A percentile compares a stretch with the other conserved stretches of the same genome.
Conservation (phyloP, 2,888 invertebrate genomes). For the Chromoteleia sp. region DNA sequence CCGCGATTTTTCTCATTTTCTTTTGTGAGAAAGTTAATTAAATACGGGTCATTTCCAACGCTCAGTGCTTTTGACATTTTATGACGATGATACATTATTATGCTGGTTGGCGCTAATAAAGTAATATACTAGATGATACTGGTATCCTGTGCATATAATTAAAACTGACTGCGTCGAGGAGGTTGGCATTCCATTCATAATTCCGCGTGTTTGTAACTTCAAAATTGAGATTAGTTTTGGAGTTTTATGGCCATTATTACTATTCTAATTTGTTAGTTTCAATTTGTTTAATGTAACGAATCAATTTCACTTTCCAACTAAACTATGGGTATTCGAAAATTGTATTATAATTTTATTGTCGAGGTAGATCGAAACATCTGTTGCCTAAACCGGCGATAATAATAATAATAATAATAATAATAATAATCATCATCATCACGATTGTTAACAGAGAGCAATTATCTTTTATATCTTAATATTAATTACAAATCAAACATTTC, state of each 20-base stretch:
- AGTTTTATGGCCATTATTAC: background rate
- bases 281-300: background rate
- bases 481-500: no score
- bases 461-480: no score
- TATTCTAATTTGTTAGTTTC: background rate
- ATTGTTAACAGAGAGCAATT: no score
- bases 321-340: no score
- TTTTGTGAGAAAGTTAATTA: slow-evolving; percentile 66
- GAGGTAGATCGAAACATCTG: no score
- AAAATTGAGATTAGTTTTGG: background rate
- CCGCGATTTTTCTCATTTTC: slow-evolving; percentile 57
- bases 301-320: no score
- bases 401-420: no score
- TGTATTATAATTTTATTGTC: no score
- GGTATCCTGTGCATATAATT: slow-evolving; percentile 41
- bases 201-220: background rate
- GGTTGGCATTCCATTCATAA: slow-evolving; percentile 12
- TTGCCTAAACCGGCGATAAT: no score
- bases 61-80: slow-evolving; percentile 40
- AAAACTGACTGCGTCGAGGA: slow-evolving; percentile 13
- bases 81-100: slow-evolving; percentile 37
- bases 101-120: slow-evolving; percentile 28
- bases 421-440: no score
- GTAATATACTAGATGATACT: slow-evolving; percentile 13
- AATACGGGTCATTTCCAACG: slow-evolving; percentile 78